A percentile compares a stretch with the other conserved stretches of the same genome.
Evolutionary conservation across 2,113 vertebrate genomes (phyloP).

Genomic region (Peromyscus maniculatus): DNA sequence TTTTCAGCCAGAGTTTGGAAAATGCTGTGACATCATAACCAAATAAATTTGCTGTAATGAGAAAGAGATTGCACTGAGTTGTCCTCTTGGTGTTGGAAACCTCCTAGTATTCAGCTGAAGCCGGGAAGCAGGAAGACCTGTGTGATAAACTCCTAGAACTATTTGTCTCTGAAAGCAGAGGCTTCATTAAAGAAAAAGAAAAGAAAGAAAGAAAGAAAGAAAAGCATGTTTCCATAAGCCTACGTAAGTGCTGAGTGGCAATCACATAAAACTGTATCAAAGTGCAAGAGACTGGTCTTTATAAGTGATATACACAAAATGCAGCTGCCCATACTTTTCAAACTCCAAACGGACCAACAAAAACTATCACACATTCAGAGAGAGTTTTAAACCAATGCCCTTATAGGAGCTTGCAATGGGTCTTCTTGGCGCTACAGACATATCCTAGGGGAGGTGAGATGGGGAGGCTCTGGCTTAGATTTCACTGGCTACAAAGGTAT

Average conservation of each 20-base stretch:
- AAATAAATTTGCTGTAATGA: background rate
- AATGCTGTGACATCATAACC: background rate
- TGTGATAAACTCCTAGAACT: slow-evolving; percentile 22
- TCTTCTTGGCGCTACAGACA: background rate
- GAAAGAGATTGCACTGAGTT: background rate
- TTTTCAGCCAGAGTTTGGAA: slow-evolving; percentile 55
- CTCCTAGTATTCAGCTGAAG: slow-evolving; percentile 12
- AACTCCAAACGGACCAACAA: background rate
- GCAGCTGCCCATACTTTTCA: background rate
- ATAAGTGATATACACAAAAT: slow-evolving; percentile 62
- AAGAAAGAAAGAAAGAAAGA: background rate
- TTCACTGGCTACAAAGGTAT: background rate
- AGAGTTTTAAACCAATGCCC: background rate
- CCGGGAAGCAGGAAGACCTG: slow-evolving; percentile 30
- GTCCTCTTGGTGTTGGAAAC: background rate
- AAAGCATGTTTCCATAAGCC: slow-evolving; percentile 53
- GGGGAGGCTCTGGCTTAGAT: background rate
- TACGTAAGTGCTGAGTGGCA: slow-evolving; percentile 21
- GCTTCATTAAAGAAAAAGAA: background rate
- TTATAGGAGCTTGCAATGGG: background rate
- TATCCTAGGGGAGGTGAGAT: background rate
- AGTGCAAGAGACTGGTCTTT: background rate
- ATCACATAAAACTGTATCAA: slow-evolving; percentile 46
- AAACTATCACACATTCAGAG: background rate
- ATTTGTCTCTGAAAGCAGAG: slow-evolving; percentile 61